Conservation (phyloP, 1,140 invertebrate species). For the Metaphire vulgaris region DNA sequence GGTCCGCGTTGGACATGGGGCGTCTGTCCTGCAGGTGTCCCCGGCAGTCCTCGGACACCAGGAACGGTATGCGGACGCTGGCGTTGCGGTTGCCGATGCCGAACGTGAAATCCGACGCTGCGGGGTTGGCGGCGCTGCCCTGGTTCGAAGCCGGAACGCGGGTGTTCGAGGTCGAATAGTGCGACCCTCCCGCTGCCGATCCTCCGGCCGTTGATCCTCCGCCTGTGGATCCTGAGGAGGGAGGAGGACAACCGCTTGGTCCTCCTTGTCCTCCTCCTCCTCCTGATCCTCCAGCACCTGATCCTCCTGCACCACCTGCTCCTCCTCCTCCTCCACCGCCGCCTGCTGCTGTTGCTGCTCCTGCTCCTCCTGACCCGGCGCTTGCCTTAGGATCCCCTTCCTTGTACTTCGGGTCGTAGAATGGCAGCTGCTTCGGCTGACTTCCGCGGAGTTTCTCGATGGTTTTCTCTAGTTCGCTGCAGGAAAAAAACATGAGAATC, state of each 20-base stretch:
- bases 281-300: no score
- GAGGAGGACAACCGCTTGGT: no score
- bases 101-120: conserved; percentile 48
- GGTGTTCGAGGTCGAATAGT: no score
- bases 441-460: background rate
- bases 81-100: conserved; percentile 55
- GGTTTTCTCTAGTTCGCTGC: background rate
- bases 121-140: conserved; percentile 54
- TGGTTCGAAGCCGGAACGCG: no score
- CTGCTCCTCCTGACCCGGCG: no score
- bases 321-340: no score
- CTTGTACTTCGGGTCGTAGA: background rate
- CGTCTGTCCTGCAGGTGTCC: conserved; percentile 89
- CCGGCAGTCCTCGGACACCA: conserved; percentile 70
- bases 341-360: background rate
- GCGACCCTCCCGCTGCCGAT: no score
- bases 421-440: background rate
- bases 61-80: conserved; percentile 50
- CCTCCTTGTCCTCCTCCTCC: no score
- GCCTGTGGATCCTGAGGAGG: no score
- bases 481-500: background rate
- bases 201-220: no score
- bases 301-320: no score
- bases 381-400: no score
- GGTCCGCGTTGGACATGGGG: conserved; percentile 88